These are phyloP conservation scores for Emydocephalus ijimae DNA, from an alignment of 2,113 vertebrate genomes.

Conservation along the genomic window DNA sequence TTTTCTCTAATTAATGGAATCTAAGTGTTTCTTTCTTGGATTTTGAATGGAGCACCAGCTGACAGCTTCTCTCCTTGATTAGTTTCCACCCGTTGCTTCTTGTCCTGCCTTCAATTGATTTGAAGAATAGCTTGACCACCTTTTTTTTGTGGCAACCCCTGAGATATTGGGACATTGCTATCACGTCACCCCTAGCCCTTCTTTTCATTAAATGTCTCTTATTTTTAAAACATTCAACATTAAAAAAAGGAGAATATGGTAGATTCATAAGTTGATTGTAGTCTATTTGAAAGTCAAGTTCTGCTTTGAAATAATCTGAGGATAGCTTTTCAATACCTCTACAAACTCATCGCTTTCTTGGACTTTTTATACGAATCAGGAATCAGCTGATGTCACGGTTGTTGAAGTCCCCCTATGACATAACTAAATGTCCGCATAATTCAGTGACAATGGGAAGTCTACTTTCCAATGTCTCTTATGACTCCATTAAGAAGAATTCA, in stretches of 20 bases:
- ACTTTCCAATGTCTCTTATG: neutral
- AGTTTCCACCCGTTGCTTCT: too few relatives aligned
- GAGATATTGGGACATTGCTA: too few relatives aligned
- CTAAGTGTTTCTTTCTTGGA: too few relatives aligned
- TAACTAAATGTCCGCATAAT: neutral
- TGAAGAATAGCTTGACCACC: too few relatives aligned
- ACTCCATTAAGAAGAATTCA: neutral
- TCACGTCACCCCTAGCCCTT: too few relatives aligned
- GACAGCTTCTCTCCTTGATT: too few relatives aligned
- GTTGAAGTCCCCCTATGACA: neutral
- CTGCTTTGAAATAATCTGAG: neutral
- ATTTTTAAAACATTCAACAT: neutral
- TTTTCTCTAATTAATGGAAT: too few relatives aligned
- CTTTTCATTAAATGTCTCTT: neutral
- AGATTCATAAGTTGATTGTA: neutral
- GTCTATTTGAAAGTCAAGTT: neutral
- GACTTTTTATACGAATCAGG: neutral
- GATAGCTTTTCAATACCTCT: neutral
- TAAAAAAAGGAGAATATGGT: slow-evolving; percentile 14
- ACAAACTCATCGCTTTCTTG: neutral
- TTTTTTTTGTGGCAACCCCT: too few relatives aligned
- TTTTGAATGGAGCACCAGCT: too few relatives aligned
- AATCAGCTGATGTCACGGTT: neutral
- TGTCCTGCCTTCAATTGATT: too few relatives aligned
- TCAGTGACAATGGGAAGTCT: neutral